phyloP scores from a whole-genome alignment of 2,113 vertebrate genomes.

The Entelurus aequoreus region DNA sequence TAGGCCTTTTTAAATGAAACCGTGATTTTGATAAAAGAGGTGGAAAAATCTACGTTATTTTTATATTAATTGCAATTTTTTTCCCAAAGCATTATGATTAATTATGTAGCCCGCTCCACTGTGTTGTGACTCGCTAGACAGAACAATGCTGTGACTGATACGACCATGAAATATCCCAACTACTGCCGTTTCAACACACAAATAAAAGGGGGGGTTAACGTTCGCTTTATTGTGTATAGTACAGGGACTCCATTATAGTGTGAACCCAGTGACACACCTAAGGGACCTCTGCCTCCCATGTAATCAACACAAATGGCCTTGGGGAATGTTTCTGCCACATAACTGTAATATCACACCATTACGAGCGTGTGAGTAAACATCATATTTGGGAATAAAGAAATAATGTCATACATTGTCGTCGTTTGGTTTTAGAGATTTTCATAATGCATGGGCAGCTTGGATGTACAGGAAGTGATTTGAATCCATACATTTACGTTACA shows the following conservation, averaged over 20 bases:
- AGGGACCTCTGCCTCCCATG: constrained; percentile 21
- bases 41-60: neutral
- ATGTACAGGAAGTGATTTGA: neutral
- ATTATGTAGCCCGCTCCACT: neutral
- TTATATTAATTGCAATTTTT: neutral
- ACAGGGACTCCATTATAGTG: too few relatives aligned
- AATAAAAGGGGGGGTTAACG: neutral
- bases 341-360: constrained; percentile 25
- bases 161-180: neutral
- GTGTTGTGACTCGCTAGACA: neutral
- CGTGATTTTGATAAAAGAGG: neutral
- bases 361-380: constrained; percentile 8
- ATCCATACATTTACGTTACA: neutral
- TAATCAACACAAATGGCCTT: constrained; percentile 24
- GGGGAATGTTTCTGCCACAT: constrained; percentile 8
- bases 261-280: constrained; percentile 14
- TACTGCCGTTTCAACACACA: neutral
- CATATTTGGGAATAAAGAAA: constrained; percentile 10
- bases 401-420: neutral
- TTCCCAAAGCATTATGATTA: neutral
- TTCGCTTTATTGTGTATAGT: neutral
- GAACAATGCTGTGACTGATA: neutral
- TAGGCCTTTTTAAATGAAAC: neutral
- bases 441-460: too few relatives aligned
- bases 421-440: neutral